phyloP scores from a whole-genome alignment of 2,888 invertebrate species.

The Zygothrica quintamaculata region DNA sequence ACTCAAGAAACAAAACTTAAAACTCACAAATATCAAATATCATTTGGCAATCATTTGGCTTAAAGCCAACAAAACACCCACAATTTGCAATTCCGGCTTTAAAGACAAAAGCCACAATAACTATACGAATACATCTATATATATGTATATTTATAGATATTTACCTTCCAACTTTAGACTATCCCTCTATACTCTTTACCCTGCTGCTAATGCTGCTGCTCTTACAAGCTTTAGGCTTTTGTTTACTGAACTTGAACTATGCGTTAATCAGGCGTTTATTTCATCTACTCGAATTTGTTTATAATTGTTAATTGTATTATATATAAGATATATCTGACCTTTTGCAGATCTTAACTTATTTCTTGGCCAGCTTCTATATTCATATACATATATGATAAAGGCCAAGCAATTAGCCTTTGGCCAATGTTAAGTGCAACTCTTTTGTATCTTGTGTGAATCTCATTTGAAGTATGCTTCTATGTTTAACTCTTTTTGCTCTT shows the following conservation, averaged over 20 bases:
- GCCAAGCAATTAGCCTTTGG: conserved; percentile 55
- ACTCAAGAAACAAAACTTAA: conserved; percentile 1
- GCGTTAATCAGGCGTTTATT: conserved; percentile 54
- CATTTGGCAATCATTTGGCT: conserved; percentile 37
- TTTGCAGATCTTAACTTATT: conserved; percentile 33
- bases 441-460: no score
- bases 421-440: conserved; percentile 57
- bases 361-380: conserved; percentile 23
- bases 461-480: no score
- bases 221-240: conserved; percentile 46
- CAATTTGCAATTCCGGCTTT: conserved; percentile 37
- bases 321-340: conserved; percentile 41
- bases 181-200: no score
- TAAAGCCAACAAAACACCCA: conserved; percentile 29
- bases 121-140: no score
- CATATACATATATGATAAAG: conserved; percentile 33
- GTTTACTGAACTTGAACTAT: conserved; percentile 60
- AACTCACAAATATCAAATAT: conserved; percentile 34
- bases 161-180: no score
- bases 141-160: no score
- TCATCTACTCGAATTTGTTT: conserved; percentile 31
- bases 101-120: conserved; percentile 22
- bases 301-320: conserved; percentile 52
- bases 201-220: neutral
- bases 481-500: no score